phyloP scores from a whole-genome alignment of 2,113 vertebrate species.

The Neopipo cinnamomea region DNA sequence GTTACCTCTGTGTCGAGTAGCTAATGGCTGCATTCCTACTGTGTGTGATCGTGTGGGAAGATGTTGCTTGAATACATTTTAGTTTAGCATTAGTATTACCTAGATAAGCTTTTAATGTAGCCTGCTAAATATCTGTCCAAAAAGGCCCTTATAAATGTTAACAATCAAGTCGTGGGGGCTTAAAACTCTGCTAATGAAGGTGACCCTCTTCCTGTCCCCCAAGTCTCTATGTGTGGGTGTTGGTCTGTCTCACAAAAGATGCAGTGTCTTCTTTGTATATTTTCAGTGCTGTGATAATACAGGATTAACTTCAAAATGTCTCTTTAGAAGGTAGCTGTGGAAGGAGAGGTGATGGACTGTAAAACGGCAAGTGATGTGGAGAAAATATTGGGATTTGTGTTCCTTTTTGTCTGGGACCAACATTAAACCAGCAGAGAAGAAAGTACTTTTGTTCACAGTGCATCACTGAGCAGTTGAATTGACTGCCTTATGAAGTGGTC shows the following conservation, averaged over 20 bases:
- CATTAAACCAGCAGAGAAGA: background rate
- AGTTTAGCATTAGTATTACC: background rate
- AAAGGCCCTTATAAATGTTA: background rate
- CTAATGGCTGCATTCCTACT: conserved; percentile 50
- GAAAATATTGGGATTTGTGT: background rate
- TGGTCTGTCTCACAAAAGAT: background rate
- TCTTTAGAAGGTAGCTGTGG: background rate
- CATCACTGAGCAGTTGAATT: background rate
- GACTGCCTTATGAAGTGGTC: accelerated
- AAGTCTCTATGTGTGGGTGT: background rate
- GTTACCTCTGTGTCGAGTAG: conserved; percentile 59
- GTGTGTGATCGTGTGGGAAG: conserved; percentile 43
- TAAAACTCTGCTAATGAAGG: background rate
- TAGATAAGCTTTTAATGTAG: background rate
- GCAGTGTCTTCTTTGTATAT: background rate
- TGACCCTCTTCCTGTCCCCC: background rate
- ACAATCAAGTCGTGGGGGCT: background rate
- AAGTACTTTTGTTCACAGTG: background rate
- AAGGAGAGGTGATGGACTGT: background rate
- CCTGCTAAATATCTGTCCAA: background rate
- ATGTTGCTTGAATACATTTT: background rate
- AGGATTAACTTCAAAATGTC: background rate
- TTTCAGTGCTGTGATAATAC: background rate
- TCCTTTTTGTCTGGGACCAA: background rate
- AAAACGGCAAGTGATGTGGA: background rate